Conservation (phyloP, 2,888 invertebrate genomes). For the Antheraea assamensis region DNA sequence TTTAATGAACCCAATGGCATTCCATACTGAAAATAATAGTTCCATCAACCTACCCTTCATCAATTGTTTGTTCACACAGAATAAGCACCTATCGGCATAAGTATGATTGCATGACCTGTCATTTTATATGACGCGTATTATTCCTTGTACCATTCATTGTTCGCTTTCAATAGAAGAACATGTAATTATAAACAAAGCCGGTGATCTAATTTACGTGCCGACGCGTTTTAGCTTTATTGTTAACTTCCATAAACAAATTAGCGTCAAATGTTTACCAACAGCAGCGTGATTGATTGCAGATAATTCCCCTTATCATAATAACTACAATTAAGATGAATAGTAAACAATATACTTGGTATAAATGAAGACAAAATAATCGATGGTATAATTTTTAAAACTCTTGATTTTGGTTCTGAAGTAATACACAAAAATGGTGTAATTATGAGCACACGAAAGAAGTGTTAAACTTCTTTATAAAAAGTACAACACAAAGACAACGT, state of each 20-base stretch:
- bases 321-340: neutral
- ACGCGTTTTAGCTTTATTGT: constrained; percentile 28
- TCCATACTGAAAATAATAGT: neutral
- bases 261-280: constrained; percentile 26
- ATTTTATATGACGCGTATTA: constrained; percentile 28
- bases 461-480: too few species aligned
- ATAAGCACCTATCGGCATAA: neutral
- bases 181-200: constrained; percentile 21
- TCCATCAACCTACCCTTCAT: neutral
- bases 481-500: too few species aligned
- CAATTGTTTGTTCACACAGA: constrained; percentile 4
- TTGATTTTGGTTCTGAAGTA: neutral
- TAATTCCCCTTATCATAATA: neutral
- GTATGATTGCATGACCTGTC: constrained; percentile 28
- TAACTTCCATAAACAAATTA: constrained; percentile 31
- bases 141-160: constrained; percentile 31
- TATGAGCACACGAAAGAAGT: too few species aligned
- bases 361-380: neutral
- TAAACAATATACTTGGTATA: neutral
- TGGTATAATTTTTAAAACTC: neutral
- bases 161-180: constrained; percentile 28
- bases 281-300: constrained; percentile 31
- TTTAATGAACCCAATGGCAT: neutral
- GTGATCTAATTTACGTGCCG: constrained; percentile 27
- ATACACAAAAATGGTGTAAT: too few species aligned